phyloP scores from a whole-genome alignment of 2,888 invertebrate species.

The Nebria salina region DNA sequence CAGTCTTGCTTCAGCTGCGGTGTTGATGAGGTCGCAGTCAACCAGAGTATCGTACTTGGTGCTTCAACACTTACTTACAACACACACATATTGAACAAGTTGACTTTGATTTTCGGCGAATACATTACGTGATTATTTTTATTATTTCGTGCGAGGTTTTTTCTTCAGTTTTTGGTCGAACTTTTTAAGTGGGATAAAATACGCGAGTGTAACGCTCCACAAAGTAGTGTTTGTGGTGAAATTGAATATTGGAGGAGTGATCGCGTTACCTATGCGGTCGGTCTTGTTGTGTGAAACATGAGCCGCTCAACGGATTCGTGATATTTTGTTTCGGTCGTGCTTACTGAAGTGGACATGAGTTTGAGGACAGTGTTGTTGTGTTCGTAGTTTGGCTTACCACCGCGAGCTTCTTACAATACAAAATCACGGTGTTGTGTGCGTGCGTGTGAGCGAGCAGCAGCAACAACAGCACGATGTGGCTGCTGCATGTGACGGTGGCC shows the following conservation, averaged over 20 bases:
- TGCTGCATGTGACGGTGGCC: conserved; percentile 62
- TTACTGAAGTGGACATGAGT: conserved; percentile 40
- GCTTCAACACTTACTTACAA: background rate
- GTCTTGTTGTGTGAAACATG: conserved; percentile 12
- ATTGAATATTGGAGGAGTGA: background rate
- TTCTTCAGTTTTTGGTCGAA: background rate
- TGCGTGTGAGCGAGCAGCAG: conserved; percentile 56
- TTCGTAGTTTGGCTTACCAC: conserved; percentile 21
- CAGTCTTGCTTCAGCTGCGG: conserved; percentile 56
- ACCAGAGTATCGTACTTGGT: background rate
- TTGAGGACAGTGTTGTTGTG: conserved; percentile 44
- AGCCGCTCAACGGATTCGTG: conserved; percentile 32
- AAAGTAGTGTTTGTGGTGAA: background rate
- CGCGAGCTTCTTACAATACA: background rate
- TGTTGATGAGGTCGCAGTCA: conserved; percentile 46
- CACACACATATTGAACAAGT: background rate
- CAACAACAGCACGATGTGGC: conserved; percentile 61
- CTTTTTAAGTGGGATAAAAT: background rate
- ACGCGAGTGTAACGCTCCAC: no score
- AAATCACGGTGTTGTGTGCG: conserved; percentile 50
- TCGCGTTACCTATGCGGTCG: conserved; percentile 1
- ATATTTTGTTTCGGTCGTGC: conserved; percentile 16
- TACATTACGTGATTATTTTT: background rate
- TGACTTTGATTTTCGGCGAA: background rate
- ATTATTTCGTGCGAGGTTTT: background rate